Evolutionary conservation across 2,888 invertebrate genomes (phyloP).

Genomic region (Eupithecia dodoneata): DNA sequence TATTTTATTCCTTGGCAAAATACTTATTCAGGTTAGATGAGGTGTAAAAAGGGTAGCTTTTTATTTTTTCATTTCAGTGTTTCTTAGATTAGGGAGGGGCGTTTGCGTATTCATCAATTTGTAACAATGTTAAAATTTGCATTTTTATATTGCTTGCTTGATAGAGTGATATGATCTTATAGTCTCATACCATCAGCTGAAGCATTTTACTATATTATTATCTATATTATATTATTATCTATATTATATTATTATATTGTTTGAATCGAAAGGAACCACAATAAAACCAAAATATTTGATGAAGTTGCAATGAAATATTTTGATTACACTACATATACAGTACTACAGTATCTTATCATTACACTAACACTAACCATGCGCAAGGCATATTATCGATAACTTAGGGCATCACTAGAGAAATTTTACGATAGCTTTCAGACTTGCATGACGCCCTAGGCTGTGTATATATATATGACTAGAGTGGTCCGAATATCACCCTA

Average conservation of each 20-base stretch:
- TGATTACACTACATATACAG: too few relatives aligned
- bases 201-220: too few relatives aligned
- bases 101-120: neutral
- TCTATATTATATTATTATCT: too few relatives aligned
- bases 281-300: too few relatives aligned
- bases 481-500: too few relatives aligned
- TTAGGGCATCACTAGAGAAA: neutral
- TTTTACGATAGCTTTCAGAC: neutral
- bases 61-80: slow-evolving; percentile 17
- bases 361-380: too few relatives aligned
- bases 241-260: too few relatives aligned
- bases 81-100: neutral
- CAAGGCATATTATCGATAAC: neutral
- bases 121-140: neutral
- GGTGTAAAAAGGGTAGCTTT: slow-evolving; percentile 45
- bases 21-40: slow-evolving; percentile 54
- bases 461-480: slow-evolving; percentile 31
- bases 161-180: neutral
- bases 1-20: slow-evolving; percentile 35
- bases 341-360: too few relatives aligned
- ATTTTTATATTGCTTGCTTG: neutral
- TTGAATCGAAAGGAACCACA: too few relatives aligned
- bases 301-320: too few relatives aligned
- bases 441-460: slow-evolving; percentile 53
- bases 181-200: neutral